Evolutionary conservation across 2,888 invertebrate genomes (phyloP), one percentile per base, ranked within the genome.

Genomic region (Rambutsinella grinnellia): DNA sequence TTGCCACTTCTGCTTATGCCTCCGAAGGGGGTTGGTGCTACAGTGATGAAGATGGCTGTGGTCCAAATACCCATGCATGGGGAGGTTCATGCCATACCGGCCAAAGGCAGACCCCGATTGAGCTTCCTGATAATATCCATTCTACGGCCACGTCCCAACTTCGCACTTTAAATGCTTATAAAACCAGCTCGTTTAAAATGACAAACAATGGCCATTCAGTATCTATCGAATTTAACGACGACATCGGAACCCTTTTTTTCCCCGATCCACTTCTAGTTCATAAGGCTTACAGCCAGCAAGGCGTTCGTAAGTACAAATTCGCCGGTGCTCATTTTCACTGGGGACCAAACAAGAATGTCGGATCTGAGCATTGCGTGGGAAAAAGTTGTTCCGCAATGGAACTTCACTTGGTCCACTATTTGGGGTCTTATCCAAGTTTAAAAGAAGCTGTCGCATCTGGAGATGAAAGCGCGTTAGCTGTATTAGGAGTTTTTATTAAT

Each of bases 391-490:
- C 5, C 46, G 60, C 60, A 2, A 61, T 61, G 60, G 60, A 61
- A n/a, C 60, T 61, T 21, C 60, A 61, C 27, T 46, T 61, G 17
- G 60, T 61, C 21, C 60, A 61, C 21, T 61, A 46, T 46, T 46
- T 44, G 8, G 44, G 46, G 5, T 44, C 19, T 13, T 61, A 61
- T 21, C 2, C 3, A 3, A 23, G 21, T 46, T 44, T 61, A 5
- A 17, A 21, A 3, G 60, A 21, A 10, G 60, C 60, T 21, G n/a
- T 46, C 3, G 44, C 44, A 3, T 61, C 60, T 19, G 46, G 46
- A 8, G 26, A 63, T n/a, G 13, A 8, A 15, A n/a, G 15, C 6
- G 63, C 60, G 2, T 21, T 61, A 21, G n/a, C 44, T 19, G 60
- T 61, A 10, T 8, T 61, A 3, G 60, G 46, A 6, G 21, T 61